Percentiles rank a stretch among this genome's conserved stretches.
Evolutionary conservation across 64 coral and sea anemone species (phyloP).

Genomic region (Platygyra sinensis): DNA sequence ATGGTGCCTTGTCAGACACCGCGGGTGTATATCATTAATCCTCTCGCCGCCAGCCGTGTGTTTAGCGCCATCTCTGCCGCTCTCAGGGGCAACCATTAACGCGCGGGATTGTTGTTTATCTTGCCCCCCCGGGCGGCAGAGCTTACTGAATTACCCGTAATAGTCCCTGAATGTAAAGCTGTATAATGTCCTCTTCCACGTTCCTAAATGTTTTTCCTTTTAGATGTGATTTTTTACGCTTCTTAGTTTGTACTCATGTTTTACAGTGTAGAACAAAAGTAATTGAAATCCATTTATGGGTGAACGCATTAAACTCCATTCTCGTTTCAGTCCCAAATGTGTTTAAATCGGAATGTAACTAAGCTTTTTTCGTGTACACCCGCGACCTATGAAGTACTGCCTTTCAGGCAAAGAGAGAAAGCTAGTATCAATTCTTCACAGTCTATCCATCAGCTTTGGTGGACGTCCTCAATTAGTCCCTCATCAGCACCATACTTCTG

Average conservation of each 20-base stretch:
- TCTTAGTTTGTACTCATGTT: neutral
- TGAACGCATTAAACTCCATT: neutral
- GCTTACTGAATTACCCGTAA: too few relatives aligned
- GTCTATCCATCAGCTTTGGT: conserved; percentile 79
- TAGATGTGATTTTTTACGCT: neutral
- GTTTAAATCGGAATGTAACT: conserved; percentile 84
- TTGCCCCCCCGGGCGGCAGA: too few relatives aligned
- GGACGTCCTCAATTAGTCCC: conserved; percentile 57
- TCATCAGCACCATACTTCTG: conserved; percentile 69
- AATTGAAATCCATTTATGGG: neutral
- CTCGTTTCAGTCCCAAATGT: conserved; percentile 76
- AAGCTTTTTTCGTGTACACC: conserved; percentile 64
- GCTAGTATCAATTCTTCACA: conserved; percentile 61
- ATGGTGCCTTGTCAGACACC: too few relatives aligned
- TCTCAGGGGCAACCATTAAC: too few relatives aligned
- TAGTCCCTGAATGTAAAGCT: too few relatives aligned
- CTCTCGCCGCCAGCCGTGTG: too few relatives aligned
- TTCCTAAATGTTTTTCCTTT: too few relatives aligned
- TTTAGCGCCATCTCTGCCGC: too few relatives aligned
- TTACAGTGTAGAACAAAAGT: neutral
- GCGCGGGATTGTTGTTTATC: too few relatives aligned
- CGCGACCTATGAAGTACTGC: conserved; percentile 64
- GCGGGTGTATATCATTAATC: too few relatives aligned
- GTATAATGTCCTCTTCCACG: too few relatives aligned
- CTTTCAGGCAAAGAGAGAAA: conserved; percentile 59